These are phyloP conservation scores for Graptemys geographica DNA, from an alignment of 2,797 vertebrate genomes.

Conservation along the genomic window DNA sequence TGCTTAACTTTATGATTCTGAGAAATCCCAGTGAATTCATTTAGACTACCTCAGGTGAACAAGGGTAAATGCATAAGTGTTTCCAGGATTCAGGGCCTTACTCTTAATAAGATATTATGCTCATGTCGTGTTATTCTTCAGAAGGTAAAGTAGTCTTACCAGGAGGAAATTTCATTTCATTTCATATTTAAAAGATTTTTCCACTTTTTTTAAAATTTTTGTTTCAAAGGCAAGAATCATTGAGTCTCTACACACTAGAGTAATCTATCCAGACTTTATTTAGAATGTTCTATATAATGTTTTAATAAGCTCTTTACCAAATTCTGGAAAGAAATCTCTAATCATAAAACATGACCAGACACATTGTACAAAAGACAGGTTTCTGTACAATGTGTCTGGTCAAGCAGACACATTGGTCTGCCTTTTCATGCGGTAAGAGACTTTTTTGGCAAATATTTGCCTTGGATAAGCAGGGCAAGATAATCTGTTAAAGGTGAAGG, in stretches of 20 bases:
- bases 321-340: background rate
- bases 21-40: background rate
- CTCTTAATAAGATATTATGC: background rate
- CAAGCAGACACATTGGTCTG: background rate
- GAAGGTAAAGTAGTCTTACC: background rate
- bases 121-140: background rate
- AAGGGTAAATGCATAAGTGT: background rate
- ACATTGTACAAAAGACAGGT: background rate
- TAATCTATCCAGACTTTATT: background rate
- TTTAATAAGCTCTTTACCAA: background rate
- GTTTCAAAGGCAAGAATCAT: background rate
- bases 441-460: constrained; percentile 75
- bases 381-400: background rate
- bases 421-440: constrained; percentile 16
- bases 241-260: constrained; percentile 5
- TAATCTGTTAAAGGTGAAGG: constrained; percentile 50
- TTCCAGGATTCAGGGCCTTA: background rate
- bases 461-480: constrained; percentile 50
- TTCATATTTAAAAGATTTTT: background rate
- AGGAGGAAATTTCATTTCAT: background rate
- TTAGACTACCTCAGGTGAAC: background rate
- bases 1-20: background rate
- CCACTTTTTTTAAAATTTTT: background rate
- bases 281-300: background rate
- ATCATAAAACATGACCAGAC: constrained; percentile 37